A percentile compares a stretch with the other conserved stretches of the same genome.
phyloP scores from a whole-genome alignment of 2,797 vertebrate genomes.

The Typhlichthys eigenmanni region DNA sequence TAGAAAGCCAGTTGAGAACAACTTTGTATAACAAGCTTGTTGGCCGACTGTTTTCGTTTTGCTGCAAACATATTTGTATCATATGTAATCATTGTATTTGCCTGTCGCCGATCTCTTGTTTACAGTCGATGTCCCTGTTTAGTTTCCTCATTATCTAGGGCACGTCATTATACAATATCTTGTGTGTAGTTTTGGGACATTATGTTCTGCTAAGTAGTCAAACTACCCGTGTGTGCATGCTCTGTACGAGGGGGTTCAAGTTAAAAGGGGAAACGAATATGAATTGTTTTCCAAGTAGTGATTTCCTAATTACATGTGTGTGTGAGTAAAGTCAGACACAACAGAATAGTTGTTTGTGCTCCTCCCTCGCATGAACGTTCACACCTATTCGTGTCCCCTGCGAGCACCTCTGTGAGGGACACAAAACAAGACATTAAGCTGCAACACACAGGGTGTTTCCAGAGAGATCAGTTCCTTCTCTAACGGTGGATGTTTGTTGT shows the following conservation, averaged over 20 bases:
- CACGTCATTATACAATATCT: slow-evolving; percentile 63
- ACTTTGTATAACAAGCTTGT: slow-evolving; percentile 12
- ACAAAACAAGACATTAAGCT: background rate
- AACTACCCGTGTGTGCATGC: slow-evolving; percentile 17
- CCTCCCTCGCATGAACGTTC: slow-evolving; percentile 1
- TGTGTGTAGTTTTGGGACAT: slow-evolving; percentile 52
- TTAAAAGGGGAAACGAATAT: background rate
- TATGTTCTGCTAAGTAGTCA: slow-evolving; percentile 35
- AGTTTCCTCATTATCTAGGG: slow-evolving; percentile 57
- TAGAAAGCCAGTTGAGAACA: slow-evolving; percentile 14
- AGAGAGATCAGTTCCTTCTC: slow-evolving; percentile 21
- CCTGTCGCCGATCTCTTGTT: slow-evolving; percentile 44
- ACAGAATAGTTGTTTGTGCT: slow-evolving; percentile 35
- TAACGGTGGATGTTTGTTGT: slow-evolving; percentile 60
- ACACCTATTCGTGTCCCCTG: slow-evolving; percentile 22
- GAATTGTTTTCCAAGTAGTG: background rate
- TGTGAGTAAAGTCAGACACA: slow-evolving; percentile 24
- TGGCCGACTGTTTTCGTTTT: slow-evolving; percentile 12
- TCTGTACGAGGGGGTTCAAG: background rate
- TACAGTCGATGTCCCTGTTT: slow-evolving; percentile 41
- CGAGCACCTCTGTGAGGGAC: slow-evolving; percentile 10
- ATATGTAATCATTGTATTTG: slow-evolving; percentile 39
- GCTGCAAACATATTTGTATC: slow-evolving; percentile 23
- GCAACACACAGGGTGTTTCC: slow-evolving; percentile 24
- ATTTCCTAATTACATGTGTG: slow-evolving; percentile 7